Evolutionary conservation across 2,888 invertebrate species (phyloP).

Genomic region (Ophraella communa): DNA sequence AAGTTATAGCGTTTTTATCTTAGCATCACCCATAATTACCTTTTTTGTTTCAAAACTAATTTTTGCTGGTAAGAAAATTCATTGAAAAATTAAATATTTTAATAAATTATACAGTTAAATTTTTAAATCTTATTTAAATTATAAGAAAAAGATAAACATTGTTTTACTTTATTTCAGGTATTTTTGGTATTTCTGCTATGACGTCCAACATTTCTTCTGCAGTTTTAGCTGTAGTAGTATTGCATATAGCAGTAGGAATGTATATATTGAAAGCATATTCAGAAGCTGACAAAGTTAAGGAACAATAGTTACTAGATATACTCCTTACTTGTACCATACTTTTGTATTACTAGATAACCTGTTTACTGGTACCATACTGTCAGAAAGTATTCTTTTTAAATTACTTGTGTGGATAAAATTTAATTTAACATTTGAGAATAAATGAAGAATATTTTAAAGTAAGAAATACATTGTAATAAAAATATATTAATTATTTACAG

Average conservation of each 20-base stretch:
- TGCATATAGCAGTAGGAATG: constrained; percentile 78
- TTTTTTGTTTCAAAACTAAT: constrained; percentile 75
- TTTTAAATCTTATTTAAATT: too few species aligned
- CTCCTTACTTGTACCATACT: too few species aligned
- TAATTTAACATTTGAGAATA: neutral
- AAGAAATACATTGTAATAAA: too few species aligned
- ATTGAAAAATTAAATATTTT: too few species aligned
- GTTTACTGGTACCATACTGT: neutral
- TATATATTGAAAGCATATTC: constrained; percentile 82
- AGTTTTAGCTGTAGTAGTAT: constrained; percentile 73
- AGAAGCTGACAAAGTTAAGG: constrained; percentile 56
- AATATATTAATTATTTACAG: too few species aligned
- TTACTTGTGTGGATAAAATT: neutral
- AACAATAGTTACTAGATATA: constrained; percentile 16
- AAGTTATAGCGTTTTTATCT: constrained; percentile 77
- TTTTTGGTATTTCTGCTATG: constrained; percentile 62
- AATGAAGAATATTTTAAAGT: neutral
- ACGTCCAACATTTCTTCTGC: constrained; percentile 82
- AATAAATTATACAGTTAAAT: too few species aligned
- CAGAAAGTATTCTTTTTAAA: neutral
- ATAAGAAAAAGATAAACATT: too few species aligned
- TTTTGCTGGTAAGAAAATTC: constrained; percentile 67
- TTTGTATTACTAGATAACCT: too few species aligned
- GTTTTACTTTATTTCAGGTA: constrained; percentile 57
- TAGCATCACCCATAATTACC: constrained; percentile 75